These are phyloP conservation scores for Paramisgurnus dabryanus DNA, from an alignment of 2,113 vertebrate genomes.

Conservation along the genomic window DNA sequence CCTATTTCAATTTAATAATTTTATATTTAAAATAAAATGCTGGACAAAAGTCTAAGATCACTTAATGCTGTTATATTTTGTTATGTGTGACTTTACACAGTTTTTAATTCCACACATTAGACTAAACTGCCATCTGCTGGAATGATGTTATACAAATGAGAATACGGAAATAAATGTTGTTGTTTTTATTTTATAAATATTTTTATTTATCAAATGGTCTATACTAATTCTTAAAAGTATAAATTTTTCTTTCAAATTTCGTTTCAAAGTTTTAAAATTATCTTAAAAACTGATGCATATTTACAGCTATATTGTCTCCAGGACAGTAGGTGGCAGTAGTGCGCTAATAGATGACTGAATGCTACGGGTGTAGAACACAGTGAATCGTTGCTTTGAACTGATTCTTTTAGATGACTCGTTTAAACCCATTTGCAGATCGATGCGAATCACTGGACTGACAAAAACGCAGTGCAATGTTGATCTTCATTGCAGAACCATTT, in stretches of 20 bases:
- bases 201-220: not conserved
- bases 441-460: not conserved
- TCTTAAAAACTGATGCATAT: no score
- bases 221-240: not conserved
- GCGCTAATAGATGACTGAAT: not conserved
- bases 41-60: no score
- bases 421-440: not conserved
- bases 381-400: not conserved
- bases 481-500: no score
- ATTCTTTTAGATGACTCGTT: not conserved
- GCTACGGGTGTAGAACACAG: not conserved
- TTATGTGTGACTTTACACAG: not conserved
- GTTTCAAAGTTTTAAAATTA: no score
- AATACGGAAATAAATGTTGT: no score
- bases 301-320: not conserved
- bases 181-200: no score
- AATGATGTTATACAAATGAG: not conserved
- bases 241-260: not conserved
- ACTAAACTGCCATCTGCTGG: slow-evolving; percentile 33
- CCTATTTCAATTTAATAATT: no score
- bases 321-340: slow-evolving; percentile 3
- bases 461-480: not conserved
- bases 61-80: not conserved
- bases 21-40: no score
- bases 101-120: not conserved